Percentiles rank a stretch among this genome's conserved stretches.
Evolutionary conservation across 92 coral and sea anemone species (phyloP).

Genomic region (Epizoanthus fatuus): DNA sequence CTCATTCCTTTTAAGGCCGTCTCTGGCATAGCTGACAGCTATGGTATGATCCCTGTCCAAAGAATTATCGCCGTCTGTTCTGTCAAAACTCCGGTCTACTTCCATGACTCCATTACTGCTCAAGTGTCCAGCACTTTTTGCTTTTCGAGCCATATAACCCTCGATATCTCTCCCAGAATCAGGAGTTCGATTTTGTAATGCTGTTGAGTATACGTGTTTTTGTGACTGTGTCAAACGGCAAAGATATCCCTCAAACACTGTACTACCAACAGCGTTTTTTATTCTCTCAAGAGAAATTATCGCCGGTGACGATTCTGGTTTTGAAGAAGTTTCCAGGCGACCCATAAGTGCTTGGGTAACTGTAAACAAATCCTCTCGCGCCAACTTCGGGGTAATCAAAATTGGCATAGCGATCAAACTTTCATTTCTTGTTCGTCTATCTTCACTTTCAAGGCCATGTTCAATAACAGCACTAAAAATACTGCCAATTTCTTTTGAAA

Average conservation of each 20-base stretch:
- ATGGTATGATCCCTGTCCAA: constrained; percentile 93
- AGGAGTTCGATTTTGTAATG: constrained; percentile 79
- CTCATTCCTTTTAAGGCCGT: constrained; percentile 42
- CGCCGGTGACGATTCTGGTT: constrained; percentile 85
- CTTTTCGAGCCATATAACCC: constrained; percentile 80
- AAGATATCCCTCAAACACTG: constrained; percentile 84
- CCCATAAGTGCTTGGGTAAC: constrained; percentile 94
- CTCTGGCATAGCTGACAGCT: constrained; percentile 74
- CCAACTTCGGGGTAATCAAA: constrained; percentile 95
- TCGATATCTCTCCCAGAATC: constrained; percentile 74
- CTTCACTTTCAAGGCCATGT: constrained; percentile 96
- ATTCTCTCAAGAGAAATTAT: constrained; percentile 97
- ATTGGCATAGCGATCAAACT: constrained; percentile 96
- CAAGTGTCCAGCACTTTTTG: constrained; percentile 95
- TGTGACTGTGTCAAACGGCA: constrained; percentile 82
- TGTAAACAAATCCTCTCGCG: constrained; percentile 96
- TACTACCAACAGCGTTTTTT: constrained; percentile 91
- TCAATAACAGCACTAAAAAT: constrained; percentile 95
- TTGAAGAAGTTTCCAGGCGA: constrained; percentile 87
- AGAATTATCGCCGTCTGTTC: constrained; percentile 68
- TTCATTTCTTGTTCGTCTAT: constrained; percentile 92
- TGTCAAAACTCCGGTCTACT: constrained; percentile 40
- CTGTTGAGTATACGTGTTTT: constrained; percentile 76
- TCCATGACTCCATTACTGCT: constrained; percentile 82
- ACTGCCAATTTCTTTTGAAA: constrained; percentile 88